Evolutionary conservation across 2,113 vertebrate species (phyloP).

Genomic region (Proteles cristata): DNA sequence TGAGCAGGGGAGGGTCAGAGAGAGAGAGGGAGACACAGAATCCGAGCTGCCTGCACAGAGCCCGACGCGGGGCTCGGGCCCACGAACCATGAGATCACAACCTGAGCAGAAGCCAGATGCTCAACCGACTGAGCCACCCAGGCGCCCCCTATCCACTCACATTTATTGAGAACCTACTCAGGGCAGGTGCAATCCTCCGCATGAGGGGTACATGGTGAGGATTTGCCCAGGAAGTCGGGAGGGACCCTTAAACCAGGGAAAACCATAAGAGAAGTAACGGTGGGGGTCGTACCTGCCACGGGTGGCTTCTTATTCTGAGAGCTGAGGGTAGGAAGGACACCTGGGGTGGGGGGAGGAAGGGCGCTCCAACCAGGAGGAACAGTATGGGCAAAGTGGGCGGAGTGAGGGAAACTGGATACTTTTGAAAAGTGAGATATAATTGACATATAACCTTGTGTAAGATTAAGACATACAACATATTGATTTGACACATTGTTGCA

Average conservation of each 20-base stretch:
- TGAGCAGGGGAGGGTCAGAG: too few relatives aligned
- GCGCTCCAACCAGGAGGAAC: neutral
- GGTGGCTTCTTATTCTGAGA: neutral
- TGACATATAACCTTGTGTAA: neutral
- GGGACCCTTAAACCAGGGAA: neutral
- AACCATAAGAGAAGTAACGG: neutral
- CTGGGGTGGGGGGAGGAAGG: neutral
- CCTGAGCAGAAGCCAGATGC: too few relatives aligned
- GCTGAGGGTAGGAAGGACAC: neutral
- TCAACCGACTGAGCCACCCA: too few relatives aligned
- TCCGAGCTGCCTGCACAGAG: too few relatives aligned
- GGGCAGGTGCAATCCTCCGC: neutral
- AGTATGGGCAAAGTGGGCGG: neutral
- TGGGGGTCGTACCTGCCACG: fast-evolving
- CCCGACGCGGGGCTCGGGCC: too few relatives aligned
- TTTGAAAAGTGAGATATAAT: neutral
- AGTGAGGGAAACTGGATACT: neutral
- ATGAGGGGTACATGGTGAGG: fast-evolving
- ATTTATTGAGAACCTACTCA: neutral
- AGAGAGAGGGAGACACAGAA: too few relatives aligned
- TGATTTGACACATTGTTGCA: neutral
- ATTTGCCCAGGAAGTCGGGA: neutral
- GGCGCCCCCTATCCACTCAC: neutral
- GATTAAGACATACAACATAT: neutral
- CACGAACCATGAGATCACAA: too few relatives aligned